Conservation (phyloP, 2,113 vertebrate species). For the Tupaia tana region DNA sequence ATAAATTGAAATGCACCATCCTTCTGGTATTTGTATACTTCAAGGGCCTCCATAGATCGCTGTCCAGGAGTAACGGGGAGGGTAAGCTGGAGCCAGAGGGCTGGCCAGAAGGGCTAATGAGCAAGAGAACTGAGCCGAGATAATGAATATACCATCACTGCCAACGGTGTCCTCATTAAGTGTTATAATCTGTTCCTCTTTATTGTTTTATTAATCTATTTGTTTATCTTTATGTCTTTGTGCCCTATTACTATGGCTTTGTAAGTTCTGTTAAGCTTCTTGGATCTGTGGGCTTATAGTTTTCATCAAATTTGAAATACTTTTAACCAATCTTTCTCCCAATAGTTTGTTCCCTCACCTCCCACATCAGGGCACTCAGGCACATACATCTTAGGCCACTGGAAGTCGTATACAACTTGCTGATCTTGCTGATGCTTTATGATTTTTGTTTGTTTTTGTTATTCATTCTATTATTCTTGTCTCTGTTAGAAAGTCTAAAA, state of each 20-base stretch:
- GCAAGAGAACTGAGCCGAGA: background rate
- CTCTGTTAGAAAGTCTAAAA: background rate
- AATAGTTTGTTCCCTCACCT: background rate
- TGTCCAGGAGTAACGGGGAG: background rate
- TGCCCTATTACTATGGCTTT: background rate
- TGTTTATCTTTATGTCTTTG: background rate
- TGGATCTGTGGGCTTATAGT: background rate
- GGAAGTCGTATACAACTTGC: background rate
- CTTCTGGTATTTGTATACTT: background rate
- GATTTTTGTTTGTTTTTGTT: background rate
- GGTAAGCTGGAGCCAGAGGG: too few relatives aligned
- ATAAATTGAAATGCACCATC: background rate
- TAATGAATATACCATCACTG: background rate
- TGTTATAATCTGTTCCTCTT: background rate
- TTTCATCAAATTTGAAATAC: conserved; percentile 21
- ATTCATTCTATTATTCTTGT: background rate
- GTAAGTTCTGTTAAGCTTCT: background rate
- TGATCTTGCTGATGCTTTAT: too few relatives aligned
- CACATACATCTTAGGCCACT: background rate
- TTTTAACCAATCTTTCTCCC: background rate
- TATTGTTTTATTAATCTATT: background rate
- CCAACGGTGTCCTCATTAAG: background rate
- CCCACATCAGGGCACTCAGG: background rate
- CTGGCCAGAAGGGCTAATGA: too few relatives aligned
- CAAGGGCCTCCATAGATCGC: background rate